Percentiles rank a stretch among this genome's conserved stretches.
Conservation (phyloP, 2,888 invertebrate species). For the Oscheius sp. region DNA sequence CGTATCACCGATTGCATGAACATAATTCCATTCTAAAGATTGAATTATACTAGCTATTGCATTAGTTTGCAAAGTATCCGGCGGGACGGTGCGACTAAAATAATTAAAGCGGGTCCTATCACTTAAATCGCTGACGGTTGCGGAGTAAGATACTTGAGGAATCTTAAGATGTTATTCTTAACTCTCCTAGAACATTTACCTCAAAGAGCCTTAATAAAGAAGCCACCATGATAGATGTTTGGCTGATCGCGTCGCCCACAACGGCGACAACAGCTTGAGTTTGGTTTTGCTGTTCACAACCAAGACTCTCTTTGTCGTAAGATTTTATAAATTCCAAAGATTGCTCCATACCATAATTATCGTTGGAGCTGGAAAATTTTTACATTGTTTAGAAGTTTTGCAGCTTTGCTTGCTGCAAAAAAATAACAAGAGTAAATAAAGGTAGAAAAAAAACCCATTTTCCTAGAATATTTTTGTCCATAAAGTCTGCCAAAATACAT, state of each 20-base stretch:
- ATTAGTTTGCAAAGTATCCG: slow-evolving; percentile 80
- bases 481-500: no score
- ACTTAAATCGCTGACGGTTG: slow-evolving; percentile 79
- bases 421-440: no score
- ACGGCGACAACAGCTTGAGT: slow-evolving; percentile 80
- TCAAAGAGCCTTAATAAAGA: slow-evolving; percentile 81
- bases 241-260: slow-evolving; percentile 82
- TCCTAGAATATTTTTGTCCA: no score
- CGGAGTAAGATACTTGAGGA: slow-evolving; percentile 80
- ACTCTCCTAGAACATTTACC: slow-evolving; percentile 74
- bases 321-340: slow-evolving; percentile 75
- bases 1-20: slow-evolving; percentile 81
- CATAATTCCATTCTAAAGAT: slow-evolving; percentile 80
- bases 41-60: slow-evolving; percentile 79
- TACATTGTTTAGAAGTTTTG: no score
- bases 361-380: slow-evolving; percentile 73
- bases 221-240: slow-evolving; percentile 81
- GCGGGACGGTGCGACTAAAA: slow-evolving; percentile 80
- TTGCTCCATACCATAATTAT: slow-evolving; percentile 76
- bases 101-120: slow-evolving; percentile 80
- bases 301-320: slow-evolving; percentile 69
- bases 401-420: not conserved
- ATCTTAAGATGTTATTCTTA: slow-evolving; percentile 72
- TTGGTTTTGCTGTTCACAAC: slow-evolving; percentile 46
- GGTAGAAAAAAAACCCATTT: no score